These are phyloP conservation scores for Peromyscus nudipes DNA, from an alignment of 2,797 vertebrate species.

Conservation along the genomic window DNA sequence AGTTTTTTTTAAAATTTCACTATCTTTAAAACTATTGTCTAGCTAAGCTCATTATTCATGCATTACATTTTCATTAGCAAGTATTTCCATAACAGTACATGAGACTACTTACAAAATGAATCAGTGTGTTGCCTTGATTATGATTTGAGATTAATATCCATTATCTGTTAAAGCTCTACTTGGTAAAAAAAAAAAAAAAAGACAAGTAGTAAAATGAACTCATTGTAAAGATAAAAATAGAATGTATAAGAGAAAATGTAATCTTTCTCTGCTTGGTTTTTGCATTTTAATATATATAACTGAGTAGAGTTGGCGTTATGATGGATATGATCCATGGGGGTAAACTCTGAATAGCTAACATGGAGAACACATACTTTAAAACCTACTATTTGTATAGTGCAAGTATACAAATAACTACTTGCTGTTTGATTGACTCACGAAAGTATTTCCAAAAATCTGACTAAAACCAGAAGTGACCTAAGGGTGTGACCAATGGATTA, in stretches of 20 bases:
- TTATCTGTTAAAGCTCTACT: not conserved
- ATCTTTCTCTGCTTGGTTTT: not conserved
- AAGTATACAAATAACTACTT: not conserved
- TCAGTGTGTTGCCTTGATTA: not conserved
- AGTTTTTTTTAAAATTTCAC: not conserved
- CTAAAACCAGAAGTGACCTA: not conserved
- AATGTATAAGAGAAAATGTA: not conserved
- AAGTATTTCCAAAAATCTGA: not conserved
- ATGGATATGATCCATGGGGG: not conserved
- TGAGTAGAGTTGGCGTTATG: not conserved
- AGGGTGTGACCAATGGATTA: no score
- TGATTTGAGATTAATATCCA: not conserved
- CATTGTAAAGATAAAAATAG: not conserved
- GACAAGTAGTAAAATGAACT: not conserved
- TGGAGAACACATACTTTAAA: not conserved
- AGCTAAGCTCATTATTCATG: not conserved
- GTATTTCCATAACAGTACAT: not conserved
- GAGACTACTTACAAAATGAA: not conserved
- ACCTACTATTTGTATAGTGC: not conserved
- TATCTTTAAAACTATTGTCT: not conserved
- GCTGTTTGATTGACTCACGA: not conserved
- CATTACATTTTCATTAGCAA: not conserved
- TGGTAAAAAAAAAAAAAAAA: not conserved
- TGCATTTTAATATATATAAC: not conserved
- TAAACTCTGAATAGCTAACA: not conserved